Evolutionary conservation across 2,113 vertebrate genomes (phyloP).

Genomic region (Hydrolagus affinis): DNA sequence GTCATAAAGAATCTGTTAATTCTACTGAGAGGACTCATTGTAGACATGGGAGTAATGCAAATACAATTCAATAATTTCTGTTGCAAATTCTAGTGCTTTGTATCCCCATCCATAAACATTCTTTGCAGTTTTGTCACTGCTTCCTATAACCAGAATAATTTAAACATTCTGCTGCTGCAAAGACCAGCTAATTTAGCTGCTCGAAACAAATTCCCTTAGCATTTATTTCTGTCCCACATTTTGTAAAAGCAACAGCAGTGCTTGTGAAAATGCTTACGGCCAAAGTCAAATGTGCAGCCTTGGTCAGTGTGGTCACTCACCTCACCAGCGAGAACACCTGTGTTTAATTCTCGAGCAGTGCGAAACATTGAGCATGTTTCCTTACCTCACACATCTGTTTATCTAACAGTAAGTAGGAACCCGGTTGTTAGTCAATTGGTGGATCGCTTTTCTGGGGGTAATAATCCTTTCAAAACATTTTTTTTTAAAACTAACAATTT

Average conservation of each 20-base stretch:
- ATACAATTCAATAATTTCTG: not conserved
- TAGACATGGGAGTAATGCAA: not conserved
- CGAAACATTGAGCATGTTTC: too few relatives aligned
- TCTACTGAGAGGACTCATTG: not conserved
- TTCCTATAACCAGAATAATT: not conserved
- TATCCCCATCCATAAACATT: not conserved
- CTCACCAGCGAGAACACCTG: too few relatives aligned
- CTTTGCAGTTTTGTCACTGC: not conserved
- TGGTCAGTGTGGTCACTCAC: not conserved
- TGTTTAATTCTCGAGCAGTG: too few relatives aligned
- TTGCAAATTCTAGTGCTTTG: not conserved
- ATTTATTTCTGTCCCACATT: not conserved
- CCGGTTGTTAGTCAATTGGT: too few relatives aligned
- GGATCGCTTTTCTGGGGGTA: too few relatives aligned
- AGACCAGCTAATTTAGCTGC: not conserved
- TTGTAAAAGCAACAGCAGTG: not conserved
- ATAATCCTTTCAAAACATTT: too few relatives aligned
- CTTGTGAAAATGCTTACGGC: not conserved
- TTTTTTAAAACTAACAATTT: too few relatives aligned
- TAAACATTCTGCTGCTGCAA: not conserved
- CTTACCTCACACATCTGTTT: too few relatives aligned
- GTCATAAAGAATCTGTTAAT: not conserved
- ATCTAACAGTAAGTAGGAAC: too few relatives aligned
- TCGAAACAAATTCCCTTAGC: not conserved
- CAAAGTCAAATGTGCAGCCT: not conserved